A percentile compares a stretch with the other conserved stretches of the same genome.
phyloP scores from a whole-genome alignment of 2,888 invertebrate genomes.

The Cataglyphis cursor region DNA sequence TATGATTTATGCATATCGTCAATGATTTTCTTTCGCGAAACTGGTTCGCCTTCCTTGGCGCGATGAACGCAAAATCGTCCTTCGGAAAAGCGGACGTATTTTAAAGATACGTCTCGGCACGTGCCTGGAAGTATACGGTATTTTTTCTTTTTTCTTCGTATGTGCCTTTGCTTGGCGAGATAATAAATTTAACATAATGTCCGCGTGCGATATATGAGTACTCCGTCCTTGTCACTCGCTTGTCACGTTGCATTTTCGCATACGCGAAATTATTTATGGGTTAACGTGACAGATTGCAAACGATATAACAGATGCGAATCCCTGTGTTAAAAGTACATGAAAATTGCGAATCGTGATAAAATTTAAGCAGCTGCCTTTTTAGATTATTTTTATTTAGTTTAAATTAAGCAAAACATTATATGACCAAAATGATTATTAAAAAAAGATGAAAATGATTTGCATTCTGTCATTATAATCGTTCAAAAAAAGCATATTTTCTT shows the following conservation, averaged over 20 bases:
- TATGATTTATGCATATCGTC: slow-evolving; percentile 10
- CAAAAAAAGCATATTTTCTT: neutral
- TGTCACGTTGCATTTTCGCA: slow-evolving; percentile 22
- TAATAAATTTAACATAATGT: slow-evolving; percentile 43
- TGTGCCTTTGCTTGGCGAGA: neutral
- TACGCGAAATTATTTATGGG: slow-evolving; percentile 35
- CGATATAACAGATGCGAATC: slow-evolving; percentile 1
- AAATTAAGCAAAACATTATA: neutral
- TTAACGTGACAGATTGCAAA: slow-evolving; percentile 4
- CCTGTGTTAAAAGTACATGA: neutral
- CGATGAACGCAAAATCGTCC: slow-evolving; percentile 11
- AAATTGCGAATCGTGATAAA: slow-evolving; percentile 11
- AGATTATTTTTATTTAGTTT: slow-evolving; percentile 24
- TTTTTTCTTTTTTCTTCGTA: neutral
- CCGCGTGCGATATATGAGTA: neutral
- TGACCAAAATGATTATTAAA: neutral
- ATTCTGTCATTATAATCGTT: neutral
- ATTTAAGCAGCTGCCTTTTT: slow-evolving; percentile 13
- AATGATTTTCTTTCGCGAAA: slow-evolving; percentile 32
- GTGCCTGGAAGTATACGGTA: neutral
- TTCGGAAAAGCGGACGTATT: slow-evolving; percentile 18
- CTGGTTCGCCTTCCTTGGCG: slow-evolving; percentile 49
- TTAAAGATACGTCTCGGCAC: neutral
- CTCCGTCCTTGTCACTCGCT: slow-evolving; percentile 33
- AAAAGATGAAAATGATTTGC: neutral